Evolutionary conservation across 2,797 vertebrate species (phyloP), one percentile per base, ranked within the genome.

Genomic region (Euthynnus affinis): DNA sequence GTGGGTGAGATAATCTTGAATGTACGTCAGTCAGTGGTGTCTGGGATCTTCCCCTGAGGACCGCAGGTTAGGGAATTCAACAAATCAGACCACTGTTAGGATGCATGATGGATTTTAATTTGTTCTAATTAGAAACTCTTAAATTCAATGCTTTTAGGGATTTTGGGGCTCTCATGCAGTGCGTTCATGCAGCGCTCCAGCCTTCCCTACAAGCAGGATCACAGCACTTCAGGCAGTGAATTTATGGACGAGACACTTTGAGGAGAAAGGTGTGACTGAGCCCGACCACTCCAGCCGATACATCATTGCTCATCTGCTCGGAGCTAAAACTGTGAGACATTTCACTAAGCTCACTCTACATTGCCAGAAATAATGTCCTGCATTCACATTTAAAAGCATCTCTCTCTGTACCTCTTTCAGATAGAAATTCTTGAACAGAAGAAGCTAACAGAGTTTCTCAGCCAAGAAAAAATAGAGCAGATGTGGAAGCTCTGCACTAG

Each of bases 261-360:
- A 94, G 63, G 80, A 88, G 58, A 93, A 90, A 18, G 95, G 95
- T 3, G 95, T 99, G 75, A 93, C 95, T 0, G 98, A 99, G 90
- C 95, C 98, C 0, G 91, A 48, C 6, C 94, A 94, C 57, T 99
- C 98, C 58, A 97, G 96, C 77, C 94, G 96, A 49, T 95, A 97
- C 87, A 99, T 99, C 1, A 89, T 97, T n/a, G 96, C 98, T n/a
- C 96, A 98, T 87, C 94, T 97, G 63, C 95, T 99, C 4, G 97
- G 98, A 88, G 95, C 96, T 80, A 98, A 98, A 96, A 99, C 97
- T 84, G 98, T 98, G 71, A 94, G 94, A 64, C 32, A 51, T 60
- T 59, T 29, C 62, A n/a, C 48, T 5, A 13, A 60, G 23, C 12
- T 61, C 15, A 5, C 52, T 52, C 14, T 57, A 2, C 7, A 5